Evolutionary conservation across 2,797 vertebrate genomes (phyloP).

Genomic region (Coregonus ussuriensis): DNA sequence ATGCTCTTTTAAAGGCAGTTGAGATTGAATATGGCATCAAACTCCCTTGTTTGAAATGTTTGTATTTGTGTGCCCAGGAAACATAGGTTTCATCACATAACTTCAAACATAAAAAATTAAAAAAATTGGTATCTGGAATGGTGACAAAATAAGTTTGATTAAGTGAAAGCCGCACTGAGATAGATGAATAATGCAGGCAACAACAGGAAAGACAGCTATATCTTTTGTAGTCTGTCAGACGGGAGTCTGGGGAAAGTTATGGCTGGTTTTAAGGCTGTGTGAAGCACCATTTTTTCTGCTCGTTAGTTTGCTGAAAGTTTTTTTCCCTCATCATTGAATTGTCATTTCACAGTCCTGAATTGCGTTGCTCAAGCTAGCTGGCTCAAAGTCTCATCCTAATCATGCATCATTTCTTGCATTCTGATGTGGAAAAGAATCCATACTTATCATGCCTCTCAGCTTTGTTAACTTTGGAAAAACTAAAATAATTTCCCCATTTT

Average conservation of each 20-base stretch:
- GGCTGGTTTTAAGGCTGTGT: conserved; percentile 50
- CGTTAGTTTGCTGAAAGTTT: conserved; percentile 64
- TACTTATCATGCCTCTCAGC: conserved; percentile 9
- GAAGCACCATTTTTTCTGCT: conserved; percentile 52
- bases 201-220: conserved; percentile 59
- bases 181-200: conserved; percentile 66
- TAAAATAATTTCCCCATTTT: not conserved
- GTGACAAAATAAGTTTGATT: conserved; percentile 66
- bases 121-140: conserved; percentile 21
- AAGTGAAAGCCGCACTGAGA: conserved; percentile 55
- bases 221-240: conserved; percentile 68
- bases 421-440: conserved; percentile 12
- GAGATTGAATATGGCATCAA: not conserved
- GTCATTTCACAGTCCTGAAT: conserved; percentile 50
- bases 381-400: conserved; percentile 15
- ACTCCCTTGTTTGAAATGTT: not conserved
- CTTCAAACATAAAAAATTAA: conserved; percentile 26
- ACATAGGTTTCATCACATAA: conserved; percentile 10
- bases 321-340: conserved; percentile 48
- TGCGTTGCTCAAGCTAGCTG: conserved; percentile 31
- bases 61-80: conserved; percentile 8
- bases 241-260: conserved; percentile 48
- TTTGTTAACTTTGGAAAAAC: not conserved
- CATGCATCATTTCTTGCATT: conserved; percentile 35
- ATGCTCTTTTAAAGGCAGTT: not conserved